Conservation (phyloP, 2,113 vertebrate genomes). For the Paracanthobrama guichenoti region DNA sequence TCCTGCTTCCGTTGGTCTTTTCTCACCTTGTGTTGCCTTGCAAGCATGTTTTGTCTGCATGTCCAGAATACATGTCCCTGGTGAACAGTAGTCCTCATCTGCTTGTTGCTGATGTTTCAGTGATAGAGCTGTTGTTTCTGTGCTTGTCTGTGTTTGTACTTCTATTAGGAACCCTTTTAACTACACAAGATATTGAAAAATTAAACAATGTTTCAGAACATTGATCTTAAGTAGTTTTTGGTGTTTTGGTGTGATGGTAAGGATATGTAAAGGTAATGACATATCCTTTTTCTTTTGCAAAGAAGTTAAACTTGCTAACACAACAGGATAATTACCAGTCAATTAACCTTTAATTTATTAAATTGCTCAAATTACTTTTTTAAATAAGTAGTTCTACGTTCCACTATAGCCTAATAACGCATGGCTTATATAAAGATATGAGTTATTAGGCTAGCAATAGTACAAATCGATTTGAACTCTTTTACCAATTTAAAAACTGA, state of each 20-base stretch:
- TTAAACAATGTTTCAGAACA: not conserved
- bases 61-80: not conserved
- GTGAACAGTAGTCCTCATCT: not conserved
- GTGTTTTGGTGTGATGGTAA: not conserved
- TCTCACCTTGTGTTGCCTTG: conserved; percentile 32
- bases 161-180: not conserved
- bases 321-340: too few relatives aligned
- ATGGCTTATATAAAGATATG: too few relatives aligned
- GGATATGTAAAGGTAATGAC: too few relatives aligned
- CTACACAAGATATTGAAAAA: not conserved
- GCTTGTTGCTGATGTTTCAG: conserved; percentile 1
- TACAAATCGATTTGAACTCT: too few relatives aligned
- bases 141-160: not conserved
- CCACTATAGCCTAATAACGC: too few relatives aligned
- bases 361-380: too few relatives aligned
- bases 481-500: too few relatives aligned
- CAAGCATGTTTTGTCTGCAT: conserved; percentile 43
- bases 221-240: not conserved
- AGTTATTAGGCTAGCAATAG: too few relatives aligned
- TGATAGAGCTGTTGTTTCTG: not conserved
- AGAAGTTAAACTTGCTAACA: too few relatives aligned
- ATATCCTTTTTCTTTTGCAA: too few relatives aligned
- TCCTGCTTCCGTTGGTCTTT: not conserved
- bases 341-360: too few relatives aligned
- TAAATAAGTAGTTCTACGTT: too few relatives aligned